phyloP scores from a whole-genome alignment of 2,888 invertebrate species.

The Venusia cambrica region DNA sequence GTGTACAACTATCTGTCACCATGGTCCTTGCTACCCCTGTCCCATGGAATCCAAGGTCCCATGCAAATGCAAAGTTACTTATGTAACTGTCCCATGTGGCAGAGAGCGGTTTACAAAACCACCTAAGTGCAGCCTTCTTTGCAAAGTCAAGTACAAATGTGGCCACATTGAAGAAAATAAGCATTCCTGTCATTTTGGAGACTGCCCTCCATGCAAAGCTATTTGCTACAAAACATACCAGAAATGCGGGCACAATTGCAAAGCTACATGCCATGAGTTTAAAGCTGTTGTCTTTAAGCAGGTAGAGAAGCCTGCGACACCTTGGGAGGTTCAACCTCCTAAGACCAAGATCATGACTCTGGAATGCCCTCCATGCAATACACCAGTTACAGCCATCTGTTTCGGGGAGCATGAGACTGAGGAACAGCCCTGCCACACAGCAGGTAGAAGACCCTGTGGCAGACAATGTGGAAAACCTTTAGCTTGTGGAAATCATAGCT shows the following conservation, averaged over 20 bases:
- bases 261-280: constrained; percentile 87
- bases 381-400: constrained; percentile 86
- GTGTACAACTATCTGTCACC: constrained; percentile 89
- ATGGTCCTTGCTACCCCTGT: constrained; percentile 93
- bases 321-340: constrained; percentile 83
- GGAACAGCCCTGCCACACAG: constrained; percentile 85
- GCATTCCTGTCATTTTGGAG: constrained; percentile 91
- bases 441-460: constrained; percentile 88
- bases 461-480: constrained; percentile 87
- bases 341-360: constrained; percentile 74
- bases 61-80: constrained; percentile 91
- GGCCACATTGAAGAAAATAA: constrained; percentile 87
- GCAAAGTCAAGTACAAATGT: constrained; percentile 91
- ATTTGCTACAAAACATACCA: constrained; percentile 83
- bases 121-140: constrained; percentile 87
- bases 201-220: constrained; percentile 91
- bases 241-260: constrained; percentile 86
- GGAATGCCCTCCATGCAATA: constrained; percentile 87
- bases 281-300: constrained; percentile 83
- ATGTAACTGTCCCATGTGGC: constrained; percentile 92
- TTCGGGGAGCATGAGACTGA: constrained; percentile 86
- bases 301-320: constrained; percentile 82
- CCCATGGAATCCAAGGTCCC: constrained; percentile 84
- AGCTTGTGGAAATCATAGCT: constrained; percentile 89
- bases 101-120: constrained; percentile 88